Base-by-base conservation (phyloP, 2,113 vertebrate species). In the Istiophorus platypterus region DNA sequence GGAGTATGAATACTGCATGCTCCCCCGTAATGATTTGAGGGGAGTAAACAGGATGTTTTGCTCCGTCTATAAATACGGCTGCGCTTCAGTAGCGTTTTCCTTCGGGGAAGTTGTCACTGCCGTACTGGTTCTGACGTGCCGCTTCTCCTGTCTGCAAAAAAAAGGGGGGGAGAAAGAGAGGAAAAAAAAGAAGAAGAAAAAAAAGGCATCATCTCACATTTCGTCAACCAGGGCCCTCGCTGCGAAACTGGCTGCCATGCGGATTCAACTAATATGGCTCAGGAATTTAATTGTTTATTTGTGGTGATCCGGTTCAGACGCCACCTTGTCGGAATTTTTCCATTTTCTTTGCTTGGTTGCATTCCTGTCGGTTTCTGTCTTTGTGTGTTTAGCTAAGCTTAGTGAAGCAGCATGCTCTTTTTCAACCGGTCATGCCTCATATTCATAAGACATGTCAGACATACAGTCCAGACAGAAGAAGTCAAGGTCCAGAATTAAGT, bases 41-140 rank as follows among this genome's bases (percentile, higher is more conserved):
- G 65, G 49, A 73, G 56, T 81, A 84, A 91, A 86, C 90, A 85
- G 72, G 78, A 88, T 80, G 80, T 75, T 82, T 84, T 75, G 70
- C 49, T 69, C 59, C 0, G 51, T 74, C 85, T 82, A 87, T 89
- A 86, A 91, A 89, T 82, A 89, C 73, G 12, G n/a, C 57, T 61
- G 56, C 0, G 66, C 72, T 81, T 83, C 80, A 72, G 51, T 68
- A 62, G 51, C 12, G 7, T 64, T 64, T 74, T 80, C 66, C 58
- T 75, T 87, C 66, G 7, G 41, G 65, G 79, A 71, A 62, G 74
- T 69, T 89, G 89, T 85, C 86, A 84, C 71, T 78, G 0, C 7
- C 47, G 13, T 22, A 39, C 59, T 69, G 73, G 73, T 41, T 80
- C 26, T 56, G 75, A 62, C 78, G 61, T 52, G 82, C 61, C 76